Percentiles rank a stretch among this genome's conserved stretches.
Conservation (phyloP, 2,113 vertebrate species). For the Dryoscopus gambensis region DNA sequence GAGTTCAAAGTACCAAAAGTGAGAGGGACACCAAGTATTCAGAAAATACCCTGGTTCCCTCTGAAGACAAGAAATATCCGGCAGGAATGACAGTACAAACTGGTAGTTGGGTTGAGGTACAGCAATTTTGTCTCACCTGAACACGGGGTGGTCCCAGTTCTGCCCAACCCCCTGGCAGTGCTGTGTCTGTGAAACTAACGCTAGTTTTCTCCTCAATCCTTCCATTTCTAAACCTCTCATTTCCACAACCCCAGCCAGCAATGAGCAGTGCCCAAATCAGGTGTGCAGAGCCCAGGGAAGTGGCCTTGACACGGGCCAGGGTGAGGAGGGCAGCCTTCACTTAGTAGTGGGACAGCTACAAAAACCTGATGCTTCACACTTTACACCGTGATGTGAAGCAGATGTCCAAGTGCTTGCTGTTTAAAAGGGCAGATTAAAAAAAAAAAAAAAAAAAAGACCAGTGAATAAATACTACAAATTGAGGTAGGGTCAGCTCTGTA, state of each 20-base stretch:
- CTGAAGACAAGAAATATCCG: not conserved
- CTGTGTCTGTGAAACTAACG: not conserved
- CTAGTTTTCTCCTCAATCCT: rapidly evolving
- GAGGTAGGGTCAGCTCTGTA: not conserved
- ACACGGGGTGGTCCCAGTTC: not conserved
- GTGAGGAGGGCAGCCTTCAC: not conserved
- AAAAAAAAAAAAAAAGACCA: not conserved
- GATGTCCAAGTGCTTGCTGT: not conserved
- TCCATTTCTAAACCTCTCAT: not conserved
- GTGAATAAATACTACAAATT: slow-evolving; percentile 1
- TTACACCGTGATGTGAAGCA: not conserved
- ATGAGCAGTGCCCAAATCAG: not conserved
- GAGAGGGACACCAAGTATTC: not conserved
- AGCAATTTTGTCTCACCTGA: not conserved
- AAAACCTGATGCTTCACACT: not conserved
- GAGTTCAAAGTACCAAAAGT: not conserved
- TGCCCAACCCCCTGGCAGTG: rapidly evolving
- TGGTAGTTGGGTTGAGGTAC: not conserved
- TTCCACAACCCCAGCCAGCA: not conserved
- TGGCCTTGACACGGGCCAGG: not conserved
- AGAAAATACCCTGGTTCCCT: not conserved
- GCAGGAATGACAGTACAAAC: not conserved
- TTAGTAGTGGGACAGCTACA: not conserved
- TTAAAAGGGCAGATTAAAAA: not conserved
- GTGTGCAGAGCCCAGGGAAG: not conserved